Conservation (phyloP, 2,113 vertebrate species). For the Odobenus rosmarus region DNA sequence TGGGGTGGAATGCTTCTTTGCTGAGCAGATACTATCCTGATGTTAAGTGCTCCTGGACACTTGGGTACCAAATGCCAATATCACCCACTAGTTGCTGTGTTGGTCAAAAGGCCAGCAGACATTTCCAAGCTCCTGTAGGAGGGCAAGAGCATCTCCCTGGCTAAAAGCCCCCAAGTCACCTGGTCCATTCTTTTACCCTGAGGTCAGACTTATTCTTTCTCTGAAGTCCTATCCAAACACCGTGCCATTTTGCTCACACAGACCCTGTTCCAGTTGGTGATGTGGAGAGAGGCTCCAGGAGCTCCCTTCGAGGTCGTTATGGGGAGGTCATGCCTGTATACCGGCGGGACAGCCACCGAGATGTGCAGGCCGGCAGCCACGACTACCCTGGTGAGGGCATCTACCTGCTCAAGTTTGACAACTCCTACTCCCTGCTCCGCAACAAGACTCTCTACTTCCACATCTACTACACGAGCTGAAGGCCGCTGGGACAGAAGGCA, state of each 20-base stretch:
- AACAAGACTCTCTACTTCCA: constrained; percentile 99
- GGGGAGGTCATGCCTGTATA: constrained; percentile 96
- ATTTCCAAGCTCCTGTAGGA: not conserved
- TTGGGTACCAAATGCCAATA: not conserved
- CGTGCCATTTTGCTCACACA: constrained; percentile 76
- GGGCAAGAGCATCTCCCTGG: fast-evolving
- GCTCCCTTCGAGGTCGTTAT: constrained; percentile 88
- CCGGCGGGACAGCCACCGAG: constrained; percentile 95
- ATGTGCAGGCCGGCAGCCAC: constrained; percentile 94
- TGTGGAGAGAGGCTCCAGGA: constrained; percentile 94
- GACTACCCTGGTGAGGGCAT: constrained; percentile 97
- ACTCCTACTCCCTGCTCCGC: constrained; percentile 97
- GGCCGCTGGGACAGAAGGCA: not conserved
- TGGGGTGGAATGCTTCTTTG: not conserved
- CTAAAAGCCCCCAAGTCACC: not conserved
- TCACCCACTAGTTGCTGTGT: not conserved
- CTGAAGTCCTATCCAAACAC: not conserved
- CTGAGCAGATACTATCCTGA: not conserved
- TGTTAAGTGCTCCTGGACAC: not conserved
- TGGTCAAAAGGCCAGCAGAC: not conserved
- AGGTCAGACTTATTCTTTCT: not conserved
- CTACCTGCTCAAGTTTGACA: constrained; percentile 98
- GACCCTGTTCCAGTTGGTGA: constrained; percentile 92
- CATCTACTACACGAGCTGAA: constrained; percentile 93
- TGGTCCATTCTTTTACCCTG: not conserved